Percentiles rank a stretch among this genome's conserved stretches.
Conservation (phyloP, 2,113 vertebrate species). For the Aptenodytes patagonicus region DNA sequence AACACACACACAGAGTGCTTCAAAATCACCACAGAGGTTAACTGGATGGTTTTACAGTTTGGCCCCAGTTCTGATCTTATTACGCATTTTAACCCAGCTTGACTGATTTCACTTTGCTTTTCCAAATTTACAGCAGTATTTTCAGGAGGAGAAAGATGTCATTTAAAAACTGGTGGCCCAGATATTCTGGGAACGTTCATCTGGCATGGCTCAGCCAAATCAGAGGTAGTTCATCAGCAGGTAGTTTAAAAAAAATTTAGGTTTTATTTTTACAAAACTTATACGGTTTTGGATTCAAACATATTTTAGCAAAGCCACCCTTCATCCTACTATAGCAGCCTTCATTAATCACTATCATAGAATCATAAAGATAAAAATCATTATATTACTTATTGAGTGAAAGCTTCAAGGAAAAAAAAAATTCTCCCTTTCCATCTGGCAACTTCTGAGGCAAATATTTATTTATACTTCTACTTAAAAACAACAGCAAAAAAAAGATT, state of each 20-base stretch:
- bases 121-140: not conserved
- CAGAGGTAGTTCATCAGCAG: not conserved
- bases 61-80: not conserved
- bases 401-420: not conserved
- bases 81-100: not conserved
- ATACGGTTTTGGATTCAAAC: not conserved
- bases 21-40: not conserved
- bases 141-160: not conserved
- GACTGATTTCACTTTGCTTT: not conserved
- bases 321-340: not conserved
- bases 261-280: not conserved
- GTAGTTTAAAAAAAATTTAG: not conserved
- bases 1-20: rapidly evolving
- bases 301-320: not conserved
- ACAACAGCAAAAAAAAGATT: not conserved
- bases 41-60: not conserved
- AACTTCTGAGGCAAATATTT: not conserved
- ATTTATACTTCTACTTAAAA: not conserved
- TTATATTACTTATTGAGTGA: not conserved
- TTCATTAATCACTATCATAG: not conserved
- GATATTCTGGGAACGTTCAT: not conserved
- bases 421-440: not conserved
- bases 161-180: not conserved
- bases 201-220: not conserved
- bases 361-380: not conserved